phyloP scores from a whole-genome alignment of 2,113 vertebrate species.

The Crocuta crocuta region DNA sequence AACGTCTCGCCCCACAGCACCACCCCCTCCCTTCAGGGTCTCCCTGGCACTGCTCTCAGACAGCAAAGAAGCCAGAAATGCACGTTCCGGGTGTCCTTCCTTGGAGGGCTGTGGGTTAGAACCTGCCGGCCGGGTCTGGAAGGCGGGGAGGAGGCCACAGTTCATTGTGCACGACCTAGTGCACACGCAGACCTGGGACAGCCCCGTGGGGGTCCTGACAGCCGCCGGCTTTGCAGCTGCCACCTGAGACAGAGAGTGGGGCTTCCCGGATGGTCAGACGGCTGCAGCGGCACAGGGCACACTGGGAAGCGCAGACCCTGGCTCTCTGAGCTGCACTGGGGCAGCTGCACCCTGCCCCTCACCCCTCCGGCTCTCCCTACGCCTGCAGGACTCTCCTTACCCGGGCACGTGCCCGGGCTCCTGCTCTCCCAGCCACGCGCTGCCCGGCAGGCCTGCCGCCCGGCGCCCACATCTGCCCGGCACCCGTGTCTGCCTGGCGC shows the following conservation, averaged over 20 bases:
- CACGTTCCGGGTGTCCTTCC: rapidly evolving
- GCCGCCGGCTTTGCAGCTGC: neutral
- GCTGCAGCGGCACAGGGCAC: neutral
- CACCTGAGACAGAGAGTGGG: rapidly evolving
- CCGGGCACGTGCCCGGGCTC: neutral
- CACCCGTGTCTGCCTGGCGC: rapidly evolving
- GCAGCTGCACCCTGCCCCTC: neutral
- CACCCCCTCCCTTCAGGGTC: rapidly evolving
- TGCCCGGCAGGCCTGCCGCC: rapidly evolving
- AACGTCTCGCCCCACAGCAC: neutral
- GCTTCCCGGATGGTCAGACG: neutral
- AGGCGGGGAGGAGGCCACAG: neutral
- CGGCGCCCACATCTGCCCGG: neutral
- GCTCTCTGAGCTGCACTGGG: neutral
- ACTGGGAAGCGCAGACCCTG: rapidly evolving
- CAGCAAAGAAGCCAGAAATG: neutral
- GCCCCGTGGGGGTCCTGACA: no score
- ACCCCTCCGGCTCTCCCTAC: no score
- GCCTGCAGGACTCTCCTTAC: rapidly evolving
- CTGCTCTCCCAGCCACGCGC: rapidly evolving
- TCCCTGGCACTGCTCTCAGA: neutral
- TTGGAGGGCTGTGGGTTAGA: neutral
- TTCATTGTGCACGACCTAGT: rapidly evolving
- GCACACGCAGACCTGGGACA: no score
- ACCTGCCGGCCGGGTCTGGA: rapidly evolving